Conservation (phyloP, 2,888 invertebrate genomes). For the Griposia aprilina region DNA sequence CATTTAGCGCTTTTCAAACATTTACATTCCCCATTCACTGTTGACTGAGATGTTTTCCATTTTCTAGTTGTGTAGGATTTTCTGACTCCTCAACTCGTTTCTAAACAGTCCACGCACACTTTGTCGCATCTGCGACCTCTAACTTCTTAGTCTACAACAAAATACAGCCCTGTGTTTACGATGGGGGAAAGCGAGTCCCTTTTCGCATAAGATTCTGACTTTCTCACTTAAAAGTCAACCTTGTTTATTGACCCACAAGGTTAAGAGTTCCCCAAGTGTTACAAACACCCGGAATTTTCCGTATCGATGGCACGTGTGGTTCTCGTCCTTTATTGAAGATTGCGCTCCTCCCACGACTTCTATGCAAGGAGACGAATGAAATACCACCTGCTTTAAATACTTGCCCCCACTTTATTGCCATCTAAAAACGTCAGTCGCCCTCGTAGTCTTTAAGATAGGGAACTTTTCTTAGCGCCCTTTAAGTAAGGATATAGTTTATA, state of each 20-base stretch:
- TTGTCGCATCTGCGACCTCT: conserved; percentile 39
- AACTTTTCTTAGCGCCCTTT: conserved; percentile 7
- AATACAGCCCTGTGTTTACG: conserved; percentile 86
- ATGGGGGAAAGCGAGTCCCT: conserved; percentile 86
- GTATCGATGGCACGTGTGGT: conserved; percentile 87
- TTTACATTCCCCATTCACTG: not conserved
- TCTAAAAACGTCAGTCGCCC: conserved; percentile 75
- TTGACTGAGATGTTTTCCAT: not conserved
- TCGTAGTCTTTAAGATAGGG: conserved; percentile 13
- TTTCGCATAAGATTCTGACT: conserved; percentile 79
- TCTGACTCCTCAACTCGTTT: not conserved
- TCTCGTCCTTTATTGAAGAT: conserved; percentile 87
- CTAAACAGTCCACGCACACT: not conserved
- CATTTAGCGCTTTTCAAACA: not conserved
- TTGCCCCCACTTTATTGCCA: conserved; percentile 79
- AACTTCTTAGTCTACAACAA: conserved; percentile 76
- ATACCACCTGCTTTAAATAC: conserved; percentile 87
- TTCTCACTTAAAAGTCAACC: conserved; percentile 67
- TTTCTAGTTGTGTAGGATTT: not conserved
- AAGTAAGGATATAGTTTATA: too few relatives aligned
- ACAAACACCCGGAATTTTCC: conserved; percentile 81
- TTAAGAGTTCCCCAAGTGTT: conserved; percentile 45
- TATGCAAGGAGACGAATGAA: conserved; percentile 78
- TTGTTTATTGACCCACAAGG: conserved; percentile 56
- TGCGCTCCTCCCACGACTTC: conserved; percentile 77